Conservation (phyloP, 2,113 vertebrate species). For the Tangachromis dhanisi region DNA sequence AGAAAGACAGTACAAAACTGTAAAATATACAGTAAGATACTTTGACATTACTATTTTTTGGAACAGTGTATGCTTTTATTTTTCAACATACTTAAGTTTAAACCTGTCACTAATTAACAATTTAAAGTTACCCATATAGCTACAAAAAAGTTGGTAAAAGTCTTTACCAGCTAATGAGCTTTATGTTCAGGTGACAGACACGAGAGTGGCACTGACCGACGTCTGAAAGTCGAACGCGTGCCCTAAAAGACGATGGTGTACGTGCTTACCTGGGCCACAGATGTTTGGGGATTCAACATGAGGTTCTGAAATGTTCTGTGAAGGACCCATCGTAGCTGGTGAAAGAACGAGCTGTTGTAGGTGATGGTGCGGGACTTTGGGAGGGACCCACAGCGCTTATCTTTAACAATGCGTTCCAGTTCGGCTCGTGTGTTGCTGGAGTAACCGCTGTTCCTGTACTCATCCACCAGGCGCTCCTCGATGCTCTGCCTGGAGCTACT, state of each 20-base stretch:
- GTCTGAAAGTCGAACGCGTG: neutral
- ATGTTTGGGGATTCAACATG: slow-evolving; percentile 83
- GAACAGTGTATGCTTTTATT: neutral
- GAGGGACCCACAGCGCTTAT: slow-evolving; percentile 42
- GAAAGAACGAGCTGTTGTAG: slow-evolving; percentile 81
- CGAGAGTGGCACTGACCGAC: neutral
- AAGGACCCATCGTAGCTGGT: slow-evolving; percentile 85
- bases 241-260: neutral
- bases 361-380: slow-evolving; percentile 58
- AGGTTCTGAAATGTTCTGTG: slow-evolving; percentile 84
- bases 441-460: slow-evolving; percentile 73
- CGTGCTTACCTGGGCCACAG: slow-evolving; percentile 81
- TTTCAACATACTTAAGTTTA: neutral
- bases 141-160: neutral
- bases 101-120: neutral
- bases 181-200: neutral
- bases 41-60: neutral
- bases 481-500: slow-evolving; percentile 46
- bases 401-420: slow-evolving; percentile 66
- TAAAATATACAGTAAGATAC: neutral
- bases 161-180: neutral
- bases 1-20: neutral
- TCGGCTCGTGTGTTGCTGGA: slow-evolving; percentile 64
- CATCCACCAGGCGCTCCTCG: slow-evolving; percentile 73
- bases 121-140: neutral